A percentile compares a stretch with the other conserved stretches of the same genome.
Conservation (phyloP, 2,113 vertebrate species). For the Leiothrix lutea region DNA sequence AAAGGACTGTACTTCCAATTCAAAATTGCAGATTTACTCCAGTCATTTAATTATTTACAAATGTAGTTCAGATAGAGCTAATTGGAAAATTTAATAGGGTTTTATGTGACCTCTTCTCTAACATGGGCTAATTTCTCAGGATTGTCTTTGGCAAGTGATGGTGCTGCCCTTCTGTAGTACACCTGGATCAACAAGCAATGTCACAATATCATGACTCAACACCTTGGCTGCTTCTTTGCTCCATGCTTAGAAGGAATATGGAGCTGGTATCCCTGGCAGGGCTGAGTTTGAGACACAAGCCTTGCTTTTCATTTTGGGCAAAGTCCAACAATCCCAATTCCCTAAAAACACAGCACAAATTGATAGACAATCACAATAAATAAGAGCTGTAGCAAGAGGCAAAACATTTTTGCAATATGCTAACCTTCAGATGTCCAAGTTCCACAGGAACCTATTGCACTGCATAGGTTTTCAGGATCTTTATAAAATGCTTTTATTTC, state of each 20-base stretch:
- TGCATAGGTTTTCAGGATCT: not conserved
- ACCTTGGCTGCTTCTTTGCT: not conserved
- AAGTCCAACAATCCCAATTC: not conserved
- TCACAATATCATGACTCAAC: not conserved
- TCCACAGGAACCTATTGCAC: not conserved
- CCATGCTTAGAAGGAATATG: not conserved
- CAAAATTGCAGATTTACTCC: not conserved
- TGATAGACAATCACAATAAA: not conserved
- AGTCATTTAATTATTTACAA: not conserved
- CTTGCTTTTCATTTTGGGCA: not conserved
- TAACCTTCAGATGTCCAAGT: not conserved
- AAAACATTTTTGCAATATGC: not conserved
- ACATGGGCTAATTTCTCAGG: not conserved
- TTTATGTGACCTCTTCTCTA: not conserved
- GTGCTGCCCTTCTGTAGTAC: not conserved
- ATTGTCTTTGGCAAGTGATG: not conserved
- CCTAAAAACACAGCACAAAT: not conserved
- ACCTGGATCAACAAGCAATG: fast-evolving
- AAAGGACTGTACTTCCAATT: not conserved
- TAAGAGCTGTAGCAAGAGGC: not conserved
- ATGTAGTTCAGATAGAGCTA: not conserved
- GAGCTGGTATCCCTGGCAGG: fast-evolving
- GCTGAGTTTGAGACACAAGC: not conserved
- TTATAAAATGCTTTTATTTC: not conserved
- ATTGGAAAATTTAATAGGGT: not conserved